phyloP scores from a whole-genome alignment of 2,113 vertebrate species.

The Pipa parva region DNA sequence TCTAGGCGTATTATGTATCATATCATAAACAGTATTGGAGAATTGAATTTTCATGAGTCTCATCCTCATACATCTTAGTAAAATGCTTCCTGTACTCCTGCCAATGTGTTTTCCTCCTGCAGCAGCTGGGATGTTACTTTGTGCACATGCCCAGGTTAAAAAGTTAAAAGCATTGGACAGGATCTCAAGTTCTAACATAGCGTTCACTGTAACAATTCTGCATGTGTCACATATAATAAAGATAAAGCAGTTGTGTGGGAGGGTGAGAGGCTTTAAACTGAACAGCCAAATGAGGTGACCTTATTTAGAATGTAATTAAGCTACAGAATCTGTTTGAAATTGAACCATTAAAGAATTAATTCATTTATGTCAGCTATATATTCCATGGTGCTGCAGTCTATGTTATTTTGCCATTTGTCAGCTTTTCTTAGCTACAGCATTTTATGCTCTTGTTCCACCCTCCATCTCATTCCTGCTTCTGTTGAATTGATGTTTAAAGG shows the following conservation, averaged over 20 bases:
- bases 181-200: slow-evolving; percentile 3
- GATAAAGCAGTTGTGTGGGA: slow-evolving; percentile 14
- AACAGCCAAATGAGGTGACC: slow-evolving; percentile 24
- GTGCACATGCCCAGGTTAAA: neutral
- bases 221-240: slow-evolving; percentile 27
- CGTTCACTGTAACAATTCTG: slow-evolving; percentile 14
- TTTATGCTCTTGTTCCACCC: slow-evolving; percentile 2
- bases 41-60: too few species aligned
- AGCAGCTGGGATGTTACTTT: neutral
- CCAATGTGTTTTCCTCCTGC: neutral
- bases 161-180: slow-evolving; percentile 16
- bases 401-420: neutral
- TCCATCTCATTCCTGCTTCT: slow-evolving; percentile 12
- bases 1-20: too few species aligned
- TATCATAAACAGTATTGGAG: too few species aligned
- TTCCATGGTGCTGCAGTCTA: neutral
- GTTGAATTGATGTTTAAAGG: too few species aligned
- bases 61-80: too few species aligned
- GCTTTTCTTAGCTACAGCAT: neutral
- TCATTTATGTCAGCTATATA: neutral
- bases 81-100: too few species aligned
- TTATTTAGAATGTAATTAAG: slow-evolving; percentile 37
- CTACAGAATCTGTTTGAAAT: neutral
- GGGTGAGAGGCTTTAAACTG: slow-evolving; percentile 12
- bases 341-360: slow-evolving; percentile 9